Percentiles rank a stretch among this genome's conserved stretches.
phyloP scores from a whole-genome alignment of 1,140 invertebrate genomes.

The Cydia amplana region DNA sequence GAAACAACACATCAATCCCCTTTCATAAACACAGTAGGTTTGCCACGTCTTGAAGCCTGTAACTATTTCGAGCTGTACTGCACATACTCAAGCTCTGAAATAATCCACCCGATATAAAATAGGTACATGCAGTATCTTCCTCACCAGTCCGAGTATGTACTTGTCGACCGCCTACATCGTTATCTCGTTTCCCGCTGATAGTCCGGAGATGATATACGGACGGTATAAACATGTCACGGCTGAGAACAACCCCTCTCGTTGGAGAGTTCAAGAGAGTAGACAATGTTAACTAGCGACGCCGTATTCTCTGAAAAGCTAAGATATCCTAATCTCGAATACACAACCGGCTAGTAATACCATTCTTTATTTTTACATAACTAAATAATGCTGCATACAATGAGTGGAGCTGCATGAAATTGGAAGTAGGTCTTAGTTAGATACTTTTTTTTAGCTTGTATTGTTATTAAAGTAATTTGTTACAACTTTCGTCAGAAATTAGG shows the following conservation, averaged over 20 bases:
- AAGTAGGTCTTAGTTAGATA: no score
- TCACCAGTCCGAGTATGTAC: not conserved
- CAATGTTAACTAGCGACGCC: constrained; percentile 5
- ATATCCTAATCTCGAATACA: no score
- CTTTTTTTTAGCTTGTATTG: no score
- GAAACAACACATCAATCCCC: no score
- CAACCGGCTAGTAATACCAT: no score
- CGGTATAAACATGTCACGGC: constrained; percentile 16
- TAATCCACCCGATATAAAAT: not conserved
- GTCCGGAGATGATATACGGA: constrained; percentile 1
- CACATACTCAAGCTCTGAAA: not conserved
- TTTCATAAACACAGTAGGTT: no score
- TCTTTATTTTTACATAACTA: no score
- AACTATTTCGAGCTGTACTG: not conserved
- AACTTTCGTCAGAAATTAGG: no score
- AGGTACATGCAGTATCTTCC: not conserved
- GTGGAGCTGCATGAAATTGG: no score
- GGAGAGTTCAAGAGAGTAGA: not conserved
- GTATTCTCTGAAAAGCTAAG: not conserved
- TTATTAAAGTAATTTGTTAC: no score
- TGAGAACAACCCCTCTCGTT: not conserved
- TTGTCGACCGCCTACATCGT: constrained; percentile 6
- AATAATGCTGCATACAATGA: no score
- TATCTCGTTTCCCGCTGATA: not conserved
- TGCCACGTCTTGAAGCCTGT: not conserved